Evolutionary conservation across 2,797 vertebrate species (phyloP).

Genomic region (Sarcoramphus papa): DNA sequence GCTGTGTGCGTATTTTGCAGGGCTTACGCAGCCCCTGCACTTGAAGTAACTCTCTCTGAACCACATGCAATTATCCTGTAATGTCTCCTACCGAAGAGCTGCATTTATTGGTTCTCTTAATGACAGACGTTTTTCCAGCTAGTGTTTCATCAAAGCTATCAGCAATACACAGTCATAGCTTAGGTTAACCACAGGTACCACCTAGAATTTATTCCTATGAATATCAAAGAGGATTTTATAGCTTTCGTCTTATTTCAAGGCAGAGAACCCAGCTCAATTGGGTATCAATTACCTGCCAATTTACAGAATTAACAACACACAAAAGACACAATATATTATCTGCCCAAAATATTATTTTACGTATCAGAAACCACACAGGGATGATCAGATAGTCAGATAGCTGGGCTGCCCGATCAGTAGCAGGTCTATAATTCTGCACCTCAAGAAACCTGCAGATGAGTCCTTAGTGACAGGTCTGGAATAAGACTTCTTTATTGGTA

Average conservation of each 20-base stretch:
- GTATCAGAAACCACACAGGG: neutral
- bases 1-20: neutral
- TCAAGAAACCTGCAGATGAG: neutral
- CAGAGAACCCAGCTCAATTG: neutral
- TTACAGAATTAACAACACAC: neutral
- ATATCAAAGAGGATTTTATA: slow-evolving; percentile 6
- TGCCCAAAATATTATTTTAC: slow-evolving; percentile 8
- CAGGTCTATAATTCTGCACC: neutral
- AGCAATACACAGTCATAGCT: neutral
- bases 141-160: neutral
- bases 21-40: neutral
- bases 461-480: neutral
- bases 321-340: neutral
- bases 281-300: slow-evolving; percentile 43
- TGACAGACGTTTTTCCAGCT: neutral
- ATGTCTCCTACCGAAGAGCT: neutral
- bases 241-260: neutral
- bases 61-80: neutral
- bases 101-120: neutral
- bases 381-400: neutral
- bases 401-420: neutral
- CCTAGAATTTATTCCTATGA: neutral
- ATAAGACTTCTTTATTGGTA: neutral
- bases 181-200: neutral
- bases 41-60: neutral